Evolutionary conservation across 2,888 invertebrate species (phyloP), one percentile per base, ranked within the genome.

Genomic region (Spisula subtruncata): DNA sequence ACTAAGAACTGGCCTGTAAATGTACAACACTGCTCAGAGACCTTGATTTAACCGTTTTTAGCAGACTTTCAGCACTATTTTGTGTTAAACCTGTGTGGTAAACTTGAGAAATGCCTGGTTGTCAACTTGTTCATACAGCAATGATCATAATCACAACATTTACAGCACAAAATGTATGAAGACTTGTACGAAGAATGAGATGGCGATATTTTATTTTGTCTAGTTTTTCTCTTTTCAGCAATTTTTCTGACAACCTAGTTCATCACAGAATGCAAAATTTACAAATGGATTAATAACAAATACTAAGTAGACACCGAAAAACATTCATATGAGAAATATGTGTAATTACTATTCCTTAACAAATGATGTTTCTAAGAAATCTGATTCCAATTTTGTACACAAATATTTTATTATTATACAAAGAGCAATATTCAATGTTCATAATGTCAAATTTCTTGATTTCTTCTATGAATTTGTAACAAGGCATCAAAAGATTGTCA

Each of bases 71-170:
- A 66, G 25, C 51, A 60, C n/a, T 66, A 25, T 66, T n/a, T 66
- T 25, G 60, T 66, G 12, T 66, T 0, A 25, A n/a, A 10, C n/a
- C 2, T 6, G n/a, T 66, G 12, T 66, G 48, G 46, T 81, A n/a
- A 14, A 46, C 25, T 41, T 41, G n/a, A 48, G 32, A 75, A 75
- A 75, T 75, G 35, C 75, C 12, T 75, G 75, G 32, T 32, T 18
- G 75, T 35, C 25, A n/a, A 75, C 35, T 32, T 35, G 29, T 51
- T 51, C 51, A 51, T 84, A 83, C 83, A 89, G 89, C 84, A 81
- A 81, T 83, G 89, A 81, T 89, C 86, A 81, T 83, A 35, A 82
- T 86, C 87, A 87, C 89, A 89, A 89, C 89, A 89, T 51, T 54
- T 83, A 86, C 71, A 75, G 51, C 84, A 75, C 48, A 51, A 46